A percentile compares a stretch with the other conserved stretches of the same genome.
Conservation (phyloP, 2,888 invertebrate genomes). For the Mythimna albipuncta region DNA sequence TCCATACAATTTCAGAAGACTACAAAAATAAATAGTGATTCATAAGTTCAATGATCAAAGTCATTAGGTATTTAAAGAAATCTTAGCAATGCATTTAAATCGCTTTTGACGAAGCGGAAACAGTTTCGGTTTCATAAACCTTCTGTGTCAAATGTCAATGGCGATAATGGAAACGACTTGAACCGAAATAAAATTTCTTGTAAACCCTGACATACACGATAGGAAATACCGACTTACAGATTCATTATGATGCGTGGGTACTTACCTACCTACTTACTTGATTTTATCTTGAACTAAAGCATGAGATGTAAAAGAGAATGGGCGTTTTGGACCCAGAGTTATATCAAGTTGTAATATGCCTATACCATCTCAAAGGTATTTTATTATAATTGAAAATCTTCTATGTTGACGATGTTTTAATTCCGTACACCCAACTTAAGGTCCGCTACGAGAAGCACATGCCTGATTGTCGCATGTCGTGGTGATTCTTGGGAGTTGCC, state of each 20-base stretch:
- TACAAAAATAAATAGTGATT: not conserved
- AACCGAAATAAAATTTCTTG: constrained; percentile 44
- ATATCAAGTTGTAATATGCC: too few species aligned
- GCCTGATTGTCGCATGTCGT: too few species aligned
- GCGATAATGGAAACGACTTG: constrained; percentile 38
- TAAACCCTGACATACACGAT: constrained; percentile 62
- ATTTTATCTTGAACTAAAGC: not conserved
- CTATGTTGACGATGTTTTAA: too few species aligned
- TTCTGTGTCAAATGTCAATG: constrained; percentile 68
- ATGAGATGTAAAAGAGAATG: not conserved
- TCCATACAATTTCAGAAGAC: not conserved
- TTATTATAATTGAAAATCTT: too few species aligned
- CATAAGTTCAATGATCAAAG: not conserved
- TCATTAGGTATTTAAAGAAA: constrained; percentile 17
- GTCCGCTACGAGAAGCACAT: too few species aligned
- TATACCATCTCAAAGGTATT: too few species aligned
- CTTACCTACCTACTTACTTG: not conserved
- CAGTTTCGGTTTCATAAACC: constrained; percentile 31
- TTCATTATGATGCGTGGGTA: constrained; percentile 30
- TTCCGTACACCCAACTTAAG: too few species aligned
- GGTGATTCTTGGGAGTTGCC: too few species aligned
- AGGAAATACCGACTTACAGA: constrained; percentile 46
- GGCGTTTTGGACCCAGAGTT: too few species aligned
- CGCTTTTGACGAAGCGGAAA: constrained; percentile 50
- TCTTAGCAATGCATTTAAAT: constrained; percentile 32